Evolutionary conservation across 2,888 invertebrate genomes (phyloP).

Genomic region (Epinotia ramella): DNA sequence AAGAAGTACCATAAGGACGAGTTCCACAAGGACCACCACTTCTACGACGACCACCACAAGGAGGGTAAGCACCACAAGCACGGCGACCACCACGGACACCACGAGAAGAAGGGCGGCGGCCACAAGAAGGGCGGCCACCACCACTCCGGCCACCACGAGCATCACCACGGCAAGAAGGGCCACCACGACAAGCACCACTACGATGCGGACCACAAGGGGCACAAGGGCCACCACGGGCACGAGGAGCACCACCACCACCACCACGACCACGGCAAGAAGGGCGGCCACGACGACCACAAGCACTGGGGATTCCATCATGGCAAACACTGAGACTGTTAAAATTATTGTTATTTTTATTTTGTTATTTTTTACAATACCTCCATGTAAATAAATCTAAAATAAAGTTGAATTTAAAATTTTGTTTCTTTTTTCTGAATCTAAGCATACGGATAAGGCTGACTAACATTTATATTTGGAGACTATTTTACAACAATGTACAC

Average conservation of each 20-base stretch:
- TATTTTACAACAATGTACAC: too few species aligned
- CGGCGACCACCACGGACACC: conserved; percentile 91
- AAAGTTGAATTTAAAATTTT: conserved; percentile 20
- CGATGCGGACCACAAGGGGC: conserved; percentile 92
- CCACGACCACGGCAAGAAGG: conserved; percentile 92
- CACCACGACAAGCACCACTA: conserved; percentile 93
- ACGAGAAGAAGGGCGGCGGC: conserved; percentile 90
- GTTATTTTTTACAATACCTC: conserved; percentile 66
- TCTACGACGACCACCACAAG: conserved; percentile 94
- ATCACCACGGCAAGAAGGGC: conserved; percentile 92
- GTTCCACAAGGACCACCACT: conserved; percentile 94
- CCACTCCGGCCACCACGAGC: conserved; percentile 90
- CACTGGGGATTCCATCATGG: conserved; percentile 89
- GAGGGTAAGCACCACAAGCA: conserved; percentile 93
- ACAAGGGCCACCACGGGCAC: conserved; percentile 91
- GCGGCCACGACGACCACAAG: conserved; percentile 90
- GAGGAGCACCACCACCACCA: conserved; percentile 91
- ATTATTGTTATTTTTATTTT: conserved; percentile 64
- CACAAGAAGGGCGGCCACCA: conserved; percentile 93
- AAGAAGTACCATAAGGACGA: conserved; percentile 95
- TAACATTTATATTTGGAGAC: not conserved
- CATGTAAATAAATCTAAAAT: conserved; percentile 74
- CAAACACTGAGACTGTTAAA: conserved; percentile 77
- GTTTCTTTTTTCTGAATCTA: not conserved
- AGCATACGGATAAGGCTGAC: not conserved